Evolutionary conservation across 1,140 invertebrate species (phyloP), one percentile per base, ranked within the genome.

Genomic region (Drosophila azteca): DNA sequence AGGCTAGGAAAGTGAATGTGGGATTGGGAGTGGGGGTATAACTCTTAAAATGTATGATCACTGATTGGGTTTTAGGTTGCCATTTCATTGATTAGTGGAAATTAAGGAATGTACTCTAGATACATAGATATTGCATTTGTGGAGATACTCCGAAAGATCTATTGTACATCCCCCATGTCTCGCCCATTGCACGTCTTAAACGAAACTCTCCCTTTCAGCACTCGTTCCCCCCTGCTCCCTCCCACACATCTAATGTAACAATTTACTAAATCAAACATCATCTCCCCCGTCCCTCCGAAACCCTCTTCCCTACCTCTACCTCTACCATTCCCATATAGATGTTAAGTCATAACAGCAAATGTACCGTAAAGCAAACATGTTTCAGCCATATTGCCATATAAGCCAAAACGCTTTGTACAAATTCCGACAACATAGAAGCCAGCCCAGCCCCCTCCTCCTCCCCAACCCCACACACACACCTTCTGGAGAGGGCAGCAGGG

Each of bases 361-460:
- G 82, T 88, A 87, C 82, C 82, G 83, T 87, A 87, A 87, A 87
- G 62, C 61, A 82, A 87, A 88, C 82, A 87, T 75, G 80, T 51
- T 75, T 46, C 70, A 62, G 66, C 60, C 79, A 83, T 77, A 74
- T 71, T 71, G 65, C 80, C 76, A 67, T 83, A 84, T 83, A 62
- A 65, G 73, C 49, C 59, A 75, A 79, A 39, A 63, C 60, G 65
- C 79, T 83, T 75, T 79, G 76, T 79, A 70, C 61, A 80, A 80
- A 77, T 62, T 62, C 77, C 77, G 76, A 46, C 70, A 45, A 13
- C 11, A 39, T 3, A 0, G 35, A 11, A 39, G 35, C 4, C 11
- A 2, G 0, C 35, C 9, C 9, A 6, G 3, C 24, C 24, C 24
- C 24, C 17, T 20, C 17, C 17, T 20, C 17, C 17, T 20, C 17